Base-by-base conservation (phyloP, 1,140 invertebrate species). In the Andrena cerasifolii region DNA sequence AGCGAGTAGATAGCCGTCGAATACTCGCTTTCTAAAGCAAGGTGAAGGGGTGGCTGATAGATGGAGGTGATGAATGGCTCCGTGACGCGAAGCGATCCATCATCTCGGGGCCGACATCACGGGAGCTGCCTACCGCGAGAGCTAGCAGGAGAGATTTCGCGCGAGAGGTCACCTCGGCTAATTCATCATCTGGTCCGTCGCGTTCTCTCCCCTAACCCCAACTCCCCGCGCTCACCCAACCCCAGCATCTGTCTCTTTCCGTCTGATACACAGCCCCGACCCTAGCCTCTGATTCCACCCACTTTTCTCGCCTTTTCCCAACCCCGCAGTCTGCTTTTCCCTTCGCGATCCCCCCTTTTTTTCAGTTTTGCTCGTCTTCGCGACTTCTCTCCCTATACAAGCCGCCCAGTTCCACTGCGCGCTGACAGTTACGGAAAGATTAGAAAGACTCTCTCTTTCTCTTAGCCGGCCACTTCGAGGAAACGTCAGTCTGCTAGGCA, bases 21-120 rank as follows among this genome's bases (percentile, higher is more conserved):
- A 89, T 90, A 87, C 83, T 91, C 88, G 86, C 90, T 91, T 91
- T 90, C 89, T 88, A 87, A 90, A 90, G 89, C 88, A 92, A 91
- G 90, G 87, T 89, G 90, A 90, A 90, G 90, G 89, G 89, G 87
- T 88, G 89, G 78, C 85, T 91, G 91, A 92, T 92, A 91, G 92
- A 92, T 80, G 91, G 80, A 88, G 90, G 91, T 93, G 92, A 93
- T 92, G 90, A 89, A 93, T 93, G 87, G 89, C 83, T 83, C 79
- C 66, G 84, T 88, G 90, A 91, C 91, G 89, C 87, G 92, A 87
- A 90, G 89, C 90, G 90, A 92, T 93, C 91, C 91, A 92, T 92
- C 91, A 93, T 90, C 89, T 91, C 88, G 90, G 86, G 80, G 83
- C 85, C 89, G 89, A 90, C 90, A 89, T 91, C 89, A 89, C 89